Evolutionary conservation across 2,113 vertebrate genomes (phyloP), one percentile per base, ranked within the genome.

Genomic region (Podarcis muralis): DNA sequence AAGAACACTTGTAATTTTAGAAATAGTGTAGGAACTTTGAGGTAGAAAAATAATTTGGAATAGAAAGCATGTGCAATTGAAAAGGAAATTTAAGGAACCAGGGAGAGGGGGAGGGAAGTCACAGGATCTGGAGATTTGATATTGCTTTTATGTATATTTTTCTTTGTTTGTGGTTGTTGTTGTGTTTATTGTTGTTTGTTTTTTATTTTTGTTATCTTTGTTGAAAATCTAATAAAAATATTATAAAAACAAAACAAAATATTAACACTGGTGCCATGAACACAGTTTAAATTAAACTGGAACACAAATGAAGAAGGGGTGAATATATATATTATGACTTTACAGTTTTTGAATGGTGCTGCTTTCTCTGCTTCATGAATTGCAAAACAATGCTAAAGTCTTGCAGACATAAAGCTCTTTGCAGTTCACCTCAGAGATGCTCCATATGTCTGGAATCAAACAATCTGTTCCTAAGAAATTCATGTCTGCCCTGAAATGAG

Each of bases 391-490:
- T 86, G 53, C 69, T 68, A 43, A 86, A 57, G 25, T 84, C n/a
- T 62, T 91, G 83, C 62, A 35, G 25, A 83, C 83, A 90, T 83
- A 88, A 91, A 93, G 86, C 66, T 91, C 84, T 85, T 82, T 79
- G 32, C 48, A 62, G 82, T 88, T 92, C 82, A 89, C 84, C 40
- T 93, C 89, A 59, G 69, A 92, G 90, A 91, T 78, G 25, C 30
- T 92, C 76, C 83, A 3, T 86, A 81, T 65, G 93, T 84, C 82
- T 92, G n/a, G 62, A 93, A 83, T 88, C 23, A 90, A 93, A 88
- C 85, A 88, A 92, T 92, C 90, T 92, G 74, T 94, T 95, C 90
- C 84, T 81, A 89, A 68, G 90, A 95, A 96, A 90, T 91, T 92
- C 16, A 94, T 88, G 79, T 75, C 95, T 91, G 86, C 83, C 66